Conservation (phyloP, 2,888 invertebrate genomes). For the Smittia aterrima region DNA sequence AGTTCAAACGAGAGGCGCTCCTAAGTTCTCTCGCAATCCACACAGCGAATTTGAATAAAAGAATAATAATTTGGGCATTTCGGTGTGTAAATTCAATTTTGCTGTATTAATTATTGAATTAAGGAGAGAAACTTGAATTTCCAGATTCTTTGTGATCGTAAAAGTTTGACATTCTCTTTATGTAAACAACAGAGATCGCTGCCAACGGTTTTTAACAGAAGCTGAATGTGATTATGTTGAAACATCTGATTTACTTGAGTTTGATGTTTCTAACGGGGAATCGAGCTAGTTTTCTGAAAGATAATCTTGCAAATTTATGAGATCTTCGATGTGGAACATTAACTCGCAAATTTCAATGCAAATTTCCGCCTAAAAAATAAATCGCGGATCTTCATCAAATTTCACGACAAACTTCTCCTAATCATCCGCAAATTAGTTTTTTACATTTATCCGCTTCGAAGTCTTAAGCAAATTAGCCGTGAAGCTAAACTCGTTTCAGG, state of each 20-base stretch:
- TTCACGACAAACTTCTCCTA: no score
- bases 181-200: no score
- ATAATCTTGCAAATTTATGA: no score
- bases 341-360: no score
- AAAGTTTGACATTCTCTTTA: neutral
- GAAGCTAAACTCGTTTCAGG: neutral
- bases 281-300: no score
- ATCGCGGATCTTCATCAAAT: no score
- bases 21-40: neutral
- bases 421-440: neutral
- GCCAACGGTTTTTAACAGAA: no score
- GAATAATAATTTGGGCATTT: neutral
- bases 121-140: constrained; percentile 16
- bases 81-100: neutral
- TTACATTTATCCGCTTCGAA: neutral
- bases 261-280: no score
- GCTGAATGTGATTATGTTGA: no score
- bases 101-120: constrained; percentile 2
- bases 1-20: neutral
- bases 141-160: neutral
- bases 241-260: no score
- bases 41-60: neutral
- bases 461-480: neutral
- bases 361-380: no score
- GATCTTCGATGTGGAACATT: no score